Evolutionary conservation across 1,140 invertebrate species (phyloP), one percentile per base, ranked within the genome.

Genomic region (Venustaconcha ellipsiformis): DNA sequence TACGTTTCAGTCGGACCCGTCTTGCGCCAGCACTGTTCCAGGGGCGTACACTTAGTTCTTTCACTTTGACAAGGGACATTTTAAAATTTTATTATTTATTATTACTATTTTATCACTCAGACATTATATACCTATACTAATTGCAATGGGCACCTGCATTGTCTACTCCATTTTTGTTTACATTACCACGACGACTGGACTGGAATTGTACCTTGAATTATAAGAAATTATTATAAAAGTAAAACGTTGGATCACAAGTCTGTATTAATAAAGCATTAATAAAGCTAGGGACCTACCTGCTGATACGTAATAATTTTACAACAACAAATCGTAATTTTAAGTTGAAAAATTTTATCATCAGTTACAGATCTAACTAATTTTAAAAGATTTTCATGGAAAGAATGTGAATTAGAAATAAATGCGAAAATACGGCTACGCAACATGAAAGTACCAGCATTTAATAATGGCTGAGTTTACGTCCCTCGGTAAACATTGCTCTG

Each of bases 381-480:
- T 0, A 48, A 48, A 48, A 6, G 8, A 48, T 6, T 48, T 48
- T 48, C 37, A 6, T 48, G 37, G 6, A 11, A 8, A 0, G 6
- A 48, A 11, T 11, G 37, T 8, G 37, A 48, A 48, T 11, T 48
- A 48, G 8, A 48, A 48, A 48, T 48, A 48, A 48, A 48, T 48
- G 4, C 8, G 37, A 48, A 11, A 6, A 6, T 48, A 6, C 37
- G 37, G 37, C 37, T 48, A 48, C 6, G 37, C 37, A 48, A 48
- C 37, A 48, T 48, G 37, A 48, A 48, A 48, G 37, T 48, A 48
- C 0, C 6, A 48, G 11, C 11, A 8, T 48, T 48, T 8, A 62
- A 57, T 65, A 55, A 84, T 83, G 81, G 83, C 83, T n/a, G 85
- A 86, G 71, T 78, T 86, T 48, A 78, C 85, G 14, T 66, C 78